Conservation (phyloP, 2,113 vertebrate species). For the Colinus virginianus region DNA sequence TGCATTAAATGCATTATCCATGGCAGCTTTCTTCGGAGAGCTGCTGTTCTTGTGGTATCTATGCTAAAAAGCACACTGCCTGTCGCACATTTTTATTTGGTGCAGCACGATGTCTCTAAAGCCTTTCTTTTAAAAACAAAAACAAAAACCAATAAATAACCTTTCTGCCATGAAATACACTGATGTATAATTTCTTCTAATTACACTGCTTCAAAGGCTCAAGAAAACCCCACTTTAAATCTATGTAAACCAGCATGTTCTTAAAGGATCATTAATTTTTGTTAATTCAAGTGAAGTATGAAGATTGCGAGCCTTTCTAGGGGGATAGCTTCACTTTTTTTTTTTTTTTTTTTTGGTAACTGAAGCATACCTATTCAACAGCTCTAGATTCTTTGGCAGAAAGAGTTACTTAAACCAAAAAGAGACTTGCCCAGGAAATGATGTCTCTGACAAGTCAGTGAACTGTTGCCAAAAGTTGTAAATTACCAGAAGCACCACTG, state of each 20-base stretch:
- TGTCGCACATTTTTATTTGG: not conserved
- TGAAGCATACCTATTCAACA: not conserved
- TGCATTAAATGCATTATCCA: not conserved
- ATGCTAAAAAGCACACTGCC: not conserved
- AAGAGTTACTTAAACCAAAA: not conserved
- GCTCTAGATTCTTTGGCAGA: not conserved
- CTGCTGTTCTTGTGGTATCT: not conserved
- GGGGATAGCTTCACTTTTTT: not conserved
- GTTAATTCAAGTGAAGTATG: not conserved
- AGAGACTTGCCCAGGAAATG: not conserved
- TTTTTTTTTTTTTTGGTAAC: not conserved
- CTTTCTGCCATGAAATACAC: not conserved
- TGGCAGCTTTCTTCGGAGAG: not conserved
- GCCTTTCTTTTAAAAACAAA: not conserved
- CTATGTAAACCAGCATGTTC: not conserved
- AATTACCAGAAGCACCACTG: not conserved
- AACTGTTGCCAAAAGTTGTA: not conserved
- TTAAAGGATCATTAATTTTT: not conserved
- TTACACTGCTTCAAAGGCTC: not conserved
- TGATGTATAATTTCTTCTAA: not conserved
- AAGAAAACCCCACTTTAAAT: not conserved
- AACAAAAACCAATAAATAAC: not conserved
- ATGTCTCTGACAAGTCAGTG: not conserved
- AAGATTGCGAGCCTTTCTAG: not conserved
- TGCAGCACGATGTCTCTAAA: not conserved